Base-by-base conservation (phyloP, 2,888 invertebrate species). In the Cephus rjabovi region DNA sequence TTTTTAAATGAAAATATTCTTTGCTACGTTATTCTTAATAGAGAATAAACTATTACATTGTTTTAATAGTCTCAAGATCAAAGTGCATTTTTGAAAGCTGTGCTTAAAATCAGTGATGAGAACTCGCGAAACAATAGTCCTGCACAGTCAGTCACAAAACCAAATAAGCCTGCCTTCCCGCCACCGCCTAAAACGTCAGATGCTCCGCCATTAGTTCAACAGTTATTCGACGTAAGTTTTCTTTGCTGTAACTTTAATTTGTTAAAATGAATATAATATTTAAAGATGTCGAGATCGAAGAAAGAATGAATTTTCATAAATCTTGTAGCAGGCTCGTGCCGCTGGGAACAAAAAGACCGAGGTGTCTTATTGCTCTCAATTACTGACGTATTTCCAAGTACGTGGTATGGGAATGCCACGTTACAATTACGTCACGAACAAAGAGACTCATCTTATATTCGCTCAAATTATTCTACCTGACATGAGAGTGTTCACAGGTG, bases 401-500 rank as follows among this genome's bases (percentile, higher is more conserved):
- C 90, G 91, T 37, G 89, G 91, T 33, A 83, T 90, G 11, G 93
- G 92, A 69, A 89, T 92, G 80, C 93, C 93, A 4, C 88, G 92
- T 30, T 93, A 93, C 83, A 91, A 87, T 77, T 93, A 93, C 82
- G 77, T 86, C 11, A 87, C 89, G n/a, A 86, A 90, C 34, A 81
- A 86, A 4, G 86, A 86, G 1, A 87, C 89, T 30, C 89, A 90
- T 74, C 81, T 87, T 31, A 87, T 91, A 30, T 88, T 87, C 74
- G 93, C 93, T 0, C 92, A 92, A 81, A 92, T 94, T 37, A 89
- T 90, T 2, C 82, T 94, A 69, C 92, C 93, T 0, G 92, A 92
- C 82, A 92, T 92, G 35, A 87, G 91, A 40, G 82, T 91, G 23
- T 92, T 93, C 79, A 88, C 90, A 68, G 93, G 94, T 12, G 92